These are phyloP conservation scores for Rhopalosiphum padi DNA, from an alignment of 1,140 invertebrate species.

Conservation along the genomic window DNA sequence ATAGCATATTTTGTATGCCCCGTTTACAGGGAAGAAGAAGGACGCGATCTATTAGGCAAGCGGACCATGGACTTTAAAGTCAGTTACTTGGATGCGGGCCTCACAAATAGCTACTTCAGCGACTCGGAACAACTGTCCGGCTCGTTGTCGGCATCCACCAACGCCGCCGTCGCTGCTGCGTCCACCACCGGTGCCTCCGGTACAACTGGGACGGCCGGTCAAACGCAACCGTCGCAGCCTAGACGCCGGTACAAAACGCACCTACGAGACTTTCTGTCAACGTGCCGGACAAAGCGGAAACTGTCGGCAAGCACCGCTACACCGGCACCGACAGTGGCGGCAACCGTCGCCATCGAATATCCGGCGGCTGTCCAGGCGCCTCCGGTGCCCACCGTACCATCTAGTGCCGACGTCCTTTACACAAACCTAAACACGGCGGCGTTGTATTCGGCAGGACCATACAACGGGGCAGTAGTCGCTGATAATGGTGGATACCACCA, in stretches of 20 bases:
- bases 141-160: conserved; percentile 65
- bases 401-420: conserved; percentile 63
- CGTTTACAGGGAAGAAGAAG: conserved; percentile 92
- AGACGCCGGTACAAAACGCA: conserved; percentile 89
- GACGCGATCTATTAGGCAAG: conserved; percentile 92
- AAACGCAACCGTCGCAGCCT: conserved; percentile 70
- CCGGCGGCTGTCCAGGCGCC: conserved; percentile 83
- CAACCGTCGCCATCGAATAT: conserved; percentile 73
- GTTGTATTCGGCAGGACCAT: conserved; percentile 21
- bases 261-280: conserved; percentile 88
- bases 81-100: conserved; percentile 91
- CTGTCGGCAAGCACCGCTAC: conserved; percentile 67
- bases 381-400: conserved; percentile 69
- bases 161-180: conserved; percentile 2
- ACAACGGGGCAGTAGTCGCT: conserved; percentile 63
- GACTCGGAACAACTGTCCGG: conserved; percentile 82
- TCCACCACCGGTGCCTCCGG: conserved; percentile 57
- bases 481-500: conserved; percentile 70
- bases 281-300: conserved; percentile 89
- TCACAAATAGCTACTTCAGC: conserved; percentile 88
- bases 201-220: conserved; percentile 23
- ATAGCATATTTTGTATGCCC: neutral
- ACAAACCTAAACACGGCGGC: conserved; percentile 44
- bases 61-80: conserved; percentile 99
- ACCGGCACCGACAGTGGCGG: conserved; percentile 69